These are phyloP conservation scores for Serilophus lunatus DNA, from an alignment of 2,113 vertebrate species.

Conservation along the genomic window DNA sequence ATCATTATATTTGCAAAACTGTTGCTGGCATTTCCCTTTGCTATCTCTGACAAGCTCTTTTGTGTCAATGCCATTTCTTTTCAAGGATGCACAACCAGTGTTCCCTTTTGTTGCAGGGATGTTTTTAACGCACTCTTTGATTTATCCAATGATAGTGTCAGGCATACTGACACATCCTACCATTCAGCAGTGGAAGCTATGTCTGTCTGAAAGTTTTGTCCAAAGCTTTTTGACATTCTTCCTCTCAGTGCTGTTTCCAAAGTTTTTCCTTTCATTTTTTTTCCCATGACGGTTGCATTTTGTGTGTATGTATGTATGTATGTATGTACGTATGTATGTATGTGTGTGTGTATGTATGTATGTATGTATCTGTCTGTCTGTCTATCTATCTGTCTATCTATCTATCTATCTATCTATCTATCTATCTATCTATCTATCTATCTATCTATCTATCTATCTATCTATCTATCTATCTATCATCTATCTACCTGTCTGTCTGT, in stretches of 20 bases:
- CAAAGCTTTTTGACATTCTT: neutral
- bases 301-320: too few relatives aligned
- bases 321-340: too few relatives aligned
- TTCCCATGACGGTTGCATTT: neutral
- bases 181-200: neutral
- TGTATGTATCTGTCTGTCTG: too few relatives aligned
- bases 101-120: neutral
- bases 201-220: neutral
- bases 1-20: slow-evolving; percentile 8
- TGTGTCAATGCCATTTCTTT: slow-evolving; percentile 1
- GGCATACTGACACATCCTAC: neutral
- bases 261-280: neutral
- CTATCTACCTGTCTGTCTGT: too few relatives aligned
- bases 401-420: too few relatives aligned
- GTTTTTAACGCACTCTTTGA: neutral
- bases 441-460: too few relatives aligned
- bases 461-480: too few relatives aligned
- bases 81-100: neutral
- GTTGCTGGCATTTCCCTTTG: neutral
- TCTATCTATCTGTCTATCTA: too few relatives aligned
- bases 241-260: neutral
- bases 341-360: too few relatives aligned
- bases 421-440: too few relatives aligned
- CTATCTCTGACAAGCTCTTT: slow-evolving; percentile 26
- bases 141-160: slow-evolving; percentile 33